Percentiles rank a stretch among this genome's conserved stretches.
These are phyloP conservation scores for Nemotelus nigrinus DNA, from an alignment of 2,888 invertebrate species.

Conservation along the genomic window DNA sequence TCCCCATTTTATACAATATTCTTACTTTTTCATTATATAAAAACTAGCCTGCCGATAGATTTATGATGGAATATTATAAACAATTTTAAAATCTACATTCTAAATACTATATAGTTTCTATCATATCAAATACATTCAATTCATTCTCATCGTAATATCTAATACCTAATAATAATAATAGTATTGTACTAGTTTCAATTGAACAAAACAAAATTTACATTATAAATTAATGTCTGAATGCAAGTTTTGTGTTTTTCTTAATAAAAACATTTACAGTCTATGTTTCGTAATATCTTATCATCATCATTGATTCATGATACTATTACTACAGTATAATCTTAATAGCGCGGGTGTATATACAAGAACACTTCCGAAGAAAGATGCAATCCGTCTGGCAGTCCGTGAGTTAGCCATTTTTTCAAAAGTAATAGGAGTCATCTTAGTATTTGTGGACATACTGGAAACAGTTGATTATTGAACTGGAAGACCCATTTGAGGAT, in stretches of 20 bases:
- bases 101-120: too few species aligned
- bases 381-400: background rate
- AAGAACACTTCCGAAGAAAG: constrained; percentile 27
- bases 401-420: too few species aligned
- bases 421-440: too few species aligned
- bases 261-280: constrained; percentile 42
- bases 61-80: too few species aligned
- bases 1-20: too few species aligned
- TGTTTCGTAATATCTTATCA: constrained; percentile 15
- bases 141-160: too few species aligned
- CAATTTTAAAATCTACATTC: too few species aligned
- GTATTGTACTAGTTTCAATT: too few species aligned
- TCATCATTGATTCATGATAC: background rate
- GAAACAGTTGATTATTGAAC: constrained; percentile 13
- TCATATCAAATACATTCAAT: too few species aligned
- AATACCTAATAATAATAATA: too few species aligned
- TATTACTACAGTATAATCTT: background rate
- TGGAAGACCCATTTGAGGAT: constrained; percentile 13
- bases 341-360: background rate
- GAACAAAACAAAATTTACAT: background rate
- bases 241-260: constrained; percentile 18
- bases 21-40: too few species aligned
- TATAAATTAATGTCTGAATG: background rate
- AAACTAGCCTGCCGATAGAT: too few species aligned
- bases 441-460: background rate